Evolutionary conservation across 2,797 vertebrate genomes (phyloP).

Genomic region (Carduelis carduelis): DNA sequence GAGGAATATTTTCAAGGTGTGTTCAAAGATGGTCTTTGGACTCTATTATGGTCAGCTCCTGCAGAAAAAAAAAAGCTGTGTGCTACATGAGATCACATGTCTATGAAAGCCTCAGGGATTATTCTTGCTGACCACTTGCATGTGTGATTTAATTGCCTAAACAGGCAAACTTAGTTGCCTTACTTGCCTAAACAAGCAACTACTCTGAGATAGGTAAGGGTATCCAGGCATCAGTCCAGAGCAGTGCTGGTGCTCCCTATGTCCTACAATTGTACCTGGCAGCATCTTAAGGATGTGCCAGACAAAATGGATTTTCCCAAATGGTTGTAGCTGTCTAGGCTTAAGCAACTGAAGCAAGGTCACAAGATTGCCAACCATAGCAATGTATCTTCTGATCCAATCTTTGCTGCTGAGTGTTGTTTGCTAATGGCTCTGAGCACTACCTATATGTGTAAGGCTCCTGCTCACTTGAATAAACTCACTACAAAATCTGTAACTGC

Average conservation of each 20-base stretch:
- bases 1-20: not conserved
- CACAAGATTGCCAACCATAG: not conserved
- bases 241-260: not conserved
- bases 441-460: not conserved
- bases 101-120: not conserved
- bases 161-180: not conserved
- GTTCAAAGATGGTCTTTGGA: not conserved
- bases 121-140: not conserved
- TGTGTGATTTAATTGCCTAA: not conserved
- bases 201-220: not conserved
- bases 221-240: not conserved
- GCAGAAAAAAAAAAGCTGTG: not conserved
- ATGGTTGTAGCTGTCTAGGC: not conserved
- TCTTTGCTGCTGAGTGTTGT: not conserved
- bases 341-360: not conserved
- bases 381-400: not conserved
- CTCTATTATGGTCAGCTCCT: not conserved
- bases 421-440: not conserved
- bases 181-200: not conserved
- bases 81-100: not conserved
- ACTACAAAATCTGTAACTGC: not conserved
- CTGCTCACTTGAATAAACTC: not conserved
- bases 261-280: not conserved
- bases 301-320: not conserved
- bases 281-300: not conserved